Evolutionary conservation across 2,888 invertebrate genomes (phyloP), one percentile per base, ranked within the genome.

Genomic region (Sipha maydis): DNA sequence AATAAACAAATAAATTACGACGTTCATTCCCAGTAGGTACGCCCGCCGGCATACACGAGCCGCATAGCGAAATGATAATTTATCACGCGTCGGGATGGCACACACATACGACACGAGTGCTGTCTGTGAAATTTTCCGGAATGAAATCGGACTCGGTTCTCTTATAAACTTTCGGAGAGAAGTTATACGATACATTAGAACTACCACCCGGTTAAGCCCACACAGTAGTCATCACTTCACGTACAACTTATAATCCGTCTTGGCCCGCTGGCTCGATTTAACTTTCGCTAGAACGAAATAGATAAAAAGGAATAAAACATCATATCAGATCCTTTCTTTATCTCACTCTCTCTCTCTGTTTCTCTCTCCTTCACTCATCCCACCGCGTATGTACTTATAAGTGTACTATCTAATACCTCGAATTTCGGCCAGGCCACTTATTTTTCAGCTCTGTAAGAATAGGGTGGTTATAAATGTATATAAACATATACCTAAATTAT

Each of bases 151-250:
- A 28, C 38, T n/a, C 28, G 11, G 41, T 82, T 69, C 19, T 82
- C 28, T 82, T 1, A 41, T 1, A 61, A 69, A 82, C 80, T 82
- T 82, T 67, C 38, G 11, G 11, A 69, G 41, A 82, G 25, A 61
- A 80, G 80, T 80, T 80, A 54, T 25, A 61, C 61, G 61, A 78
- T 56, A 78, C 79, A 28, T 79, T 61, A 79, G 56, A 79, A 79
- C 54, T 31, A 56, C 25, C 67, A 25, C 82, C 69, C 31, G 19
- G 21, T 34, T 73, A 73, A 83, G 28, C 83, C 21, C 73, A 11
- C 34, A 19, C 73, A 73, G 69, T 56, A 83, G 83, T 83, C 83
- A 73, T 73, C 83, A 73, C 71, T 71, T 83, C 83, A 34, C 73
- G 54, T 73, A 83, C 19, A 56, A 54, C 83, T 71, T 83, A 56